Evolutionary conservation across 2,113 vertebrate species (phyloP).

Genomic region (Carassius gibelio): DNA sequence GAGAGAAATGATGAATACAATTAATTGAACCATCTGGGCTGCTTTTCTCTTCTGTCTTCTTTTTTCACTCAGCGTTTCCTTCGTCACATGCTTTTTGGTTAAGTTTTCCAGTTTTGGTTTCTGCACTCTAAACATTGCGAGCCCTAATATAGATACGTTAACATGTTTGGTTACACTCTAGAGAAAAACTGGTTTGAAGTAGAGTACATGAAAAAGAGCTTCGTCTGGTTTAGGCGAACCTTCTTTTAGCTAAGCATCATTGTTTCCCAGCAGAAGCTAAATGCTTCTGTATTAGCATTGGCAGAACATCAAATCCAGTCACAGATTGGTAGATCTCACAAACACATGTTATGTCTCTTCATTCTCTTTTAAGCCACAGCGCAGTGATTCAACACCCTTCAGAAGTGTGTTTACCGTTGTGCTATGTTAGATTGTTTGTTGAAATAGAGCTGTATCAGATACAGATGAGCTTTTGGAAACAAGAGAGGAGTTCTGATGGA

Average conservation of each 20-base stretch:
- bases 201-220: not conserved
- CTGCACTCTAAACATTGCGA: slow-evolving; percentile 35
- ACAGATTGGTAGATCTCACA: slow-evolving; percentile 51
- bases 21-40: slow-evolving; percentile 69
- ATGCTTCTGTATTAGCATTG: slow-evolving; percentile 33
- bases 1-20: slow-evolving; percentile 69
- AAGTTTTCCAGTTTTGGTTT: slow-evolving; percentile 40
- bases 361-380: slow-evolving; percentile 29
- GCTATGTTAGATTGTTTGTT: slow-evolving; percentile 42
- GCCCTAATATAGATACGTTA: slow-evolving; percentile 40
- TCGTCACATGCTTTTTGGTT: slow-evolving; percentile 41
- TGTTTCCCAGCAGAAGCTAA: slow-evolving; percentile 10
- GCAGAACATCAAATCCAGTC: slow-evolving; percentile 44
- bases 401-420: slow-evolving; percentile 51
- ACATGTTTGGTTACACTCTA: slow-evolving; percentile 12
- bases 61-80: slow-evolving; percentile 38
- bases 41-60: slow-evolving; percentile 12
- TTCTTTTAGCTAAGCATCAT: slow-evolving; percentile 17
- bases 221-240: slow-evolving; percentile 13
- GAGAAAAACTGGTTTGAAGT: slow-evolving; percentile 21
- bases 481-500: not conserved
- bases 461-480: slow-evolving; percentile 54
- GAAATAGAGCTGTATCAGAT: slow-evolving; percentile 25
- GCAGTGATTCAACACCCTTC: slow-evolving; percentile 3
- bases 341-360: slow-evolving; percentile 48